These are phyloP conservation scores for Willowsia nigromaculata DNA, from an alignment of 2,888 invertebrate species.

Conservation along the genomic window DNA sequence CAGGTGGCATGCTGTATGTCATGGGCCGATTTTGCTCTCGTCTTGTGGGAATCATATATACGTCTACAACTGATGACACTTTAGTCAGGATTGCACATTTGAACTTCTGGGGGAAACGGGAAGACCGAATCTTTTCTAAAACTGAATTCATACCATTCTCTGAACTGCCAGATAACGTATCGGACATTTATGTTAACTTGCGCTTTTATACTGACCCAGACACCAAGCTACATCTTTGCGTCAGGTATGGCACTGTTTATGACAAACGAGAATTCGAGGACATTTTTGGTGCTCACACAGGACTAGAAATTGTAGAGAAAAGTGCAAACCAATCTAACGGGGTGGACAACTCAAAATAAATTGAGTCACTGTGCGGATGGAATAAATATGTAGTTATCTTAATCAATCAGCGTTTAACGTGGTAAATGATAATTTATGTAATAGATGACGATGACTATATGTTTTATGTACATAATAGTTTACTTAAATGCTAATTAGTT, in stretches of 20 bases:
- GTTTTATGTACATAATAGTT: no score
- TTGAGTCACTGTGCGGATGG: background rate
- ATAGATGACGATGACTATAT: no score
- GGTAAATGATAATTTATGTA: no score
- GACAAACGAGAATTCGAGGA: constrained; percentile 57
- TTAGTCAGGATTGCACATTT: constrained; percentile 73
- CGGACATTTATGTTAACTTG: constrained; percentile 58
- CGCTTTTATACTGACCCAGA: constrained; percentile 57
- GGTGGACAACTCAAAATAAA: background rate
- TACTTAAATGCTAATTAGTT: no score
- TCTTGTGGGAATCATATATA: constrained; percentile 73
- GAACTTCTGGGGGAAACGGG: constrained; percentile 74
- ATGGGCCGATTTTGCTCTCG: constrained; percentile 72
- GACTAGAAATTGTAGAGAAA: background rate
- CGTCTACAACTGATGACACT: constrained; percentile 47
- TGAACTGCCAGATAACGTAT: constrained; percentile 59
- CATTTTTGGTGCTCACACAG: constrained; percentile 59
- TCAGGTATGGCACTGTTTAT: constrained; percentile 63
- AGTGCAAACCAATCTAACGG: background rate
- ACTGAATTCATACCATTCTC: constrained; percentile 67
- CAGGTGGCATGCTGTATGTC: constrained; percentile 74
- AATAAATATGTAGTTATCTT: no score
- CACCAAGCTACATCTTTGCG: constrained; percentile 57
- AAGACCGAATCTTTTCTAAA: constrained; percentile 47
- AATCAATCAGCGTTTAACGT: background rate